phyloP scores from a whole-genome alignment of 2,888 invertebrate species.

The Drosophila paracracens region DNA sequence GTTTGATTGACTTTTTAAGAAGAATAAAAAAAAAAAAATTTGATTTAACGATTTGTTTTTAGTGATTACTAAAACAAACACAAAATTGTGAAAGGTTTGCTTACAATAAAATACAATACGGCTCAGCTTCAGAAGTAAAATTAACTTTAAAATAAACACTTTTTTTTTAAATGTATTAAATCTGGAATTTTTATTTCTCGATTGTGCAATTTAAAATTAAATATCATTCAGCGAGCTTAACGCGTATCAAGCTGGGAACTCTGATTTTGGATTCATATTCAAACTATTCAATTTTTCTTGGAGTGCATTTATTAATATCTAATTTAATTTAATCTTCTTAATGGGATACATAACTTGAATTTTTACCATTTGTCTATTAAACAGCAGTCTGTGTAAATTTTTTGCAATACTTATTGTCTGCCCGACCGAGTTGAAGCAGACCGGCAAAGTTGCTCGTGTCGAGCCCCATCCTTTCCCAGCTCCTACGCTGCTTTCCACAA shows the following conservation, averaged over 20 bases:
- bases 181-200: background rate
- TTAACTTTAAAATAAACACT: background rate
- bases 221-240: background rate
- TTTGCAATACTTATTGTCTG: slow-evolving; percentile 1
- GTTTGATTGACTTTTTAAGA: background rate
- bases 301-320: background rate
- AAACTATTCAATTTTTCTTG: background rate
- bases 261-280: background rate
- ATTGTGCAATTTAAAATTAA: background rate
- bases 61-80: background rate
- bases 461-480: slow-evolving; percentile 19
- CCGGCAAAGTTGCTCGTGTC: slow-evolving; percentile 21
- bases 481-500: slow-evolving; percentile 57
- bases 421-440: slow-evolving; percentile 1
- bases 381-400: background rate
- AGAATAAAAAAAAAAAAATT: background rate
- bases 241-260: background rate
- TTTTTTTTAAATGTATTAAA: background rate
- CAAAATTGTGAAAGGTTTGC: background rate
- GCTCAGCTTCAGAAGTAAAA: background rate
- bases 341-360: background rate
- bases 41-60: background rate
- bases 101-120: background rate
- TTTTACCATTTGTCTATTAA: background rate
- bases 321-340: background rate